Base-by-base conservation (phyloP, 2,888 invertebrate species). In the Cacoxenus indagator region DNA sequence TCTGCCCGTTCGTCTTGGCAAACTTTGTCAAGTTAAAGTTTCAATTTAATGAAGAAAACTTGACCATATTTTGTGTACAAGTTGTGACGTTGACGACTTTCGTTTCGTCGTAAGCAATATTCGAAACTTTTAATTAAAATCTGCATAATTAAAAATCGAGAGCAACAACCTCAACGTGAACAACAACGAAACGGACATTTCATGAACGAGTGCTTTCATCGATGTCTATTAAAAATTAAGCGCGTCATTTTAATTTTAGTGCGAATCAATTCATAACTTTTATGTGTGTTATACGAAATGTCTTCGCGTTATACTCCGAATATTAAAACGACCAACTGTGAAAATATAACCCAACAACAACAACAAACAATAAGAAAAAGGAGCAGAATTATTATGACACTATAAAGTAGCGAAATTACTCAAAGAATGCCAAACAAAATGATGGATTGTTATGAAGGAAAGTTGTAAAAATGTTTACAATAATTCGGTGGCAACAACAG, bases 361-460 rank as follows among this genome's bases (percentile, higher is more conserved):
- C 4, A 51, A 6, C 51, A 6, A 48, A 48, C 14, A 3, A 19
- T 17, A 48, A 48, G 48, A 78, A 76, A 76, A 74, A 74, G 71
- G 75, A 82, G 78, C 76, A 78, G 81, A 81, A 82, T 79, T 79
- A 81, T 83, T 78, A 81, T 79, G 73, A 82, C 76, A 73, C 76
- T 78, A 79, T 83, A 81, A 81, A 81, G 79, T 71, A 70, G 51
- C 64, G 64, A 74, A 76, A 73, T 75, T 73, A 67, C 70, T 54
- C 70, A 37, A 67, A 59, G 64, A 64, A 70, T 67, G 65, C 31
- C 14, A 3, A 17, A 11, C 22, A 43, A 27, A 37, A 22, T 62
- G 37, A 14, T 37, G 37, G 24, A 14, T 37, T 37, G 37, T 37
- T 37, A 27, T 27, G 48, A 55, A 54, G 43, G 5, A 37, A 48